Evolutionary conservation across 2,888 invertebrate species (phyloP).

Genomic region (Aphrophora alni): DNA sequence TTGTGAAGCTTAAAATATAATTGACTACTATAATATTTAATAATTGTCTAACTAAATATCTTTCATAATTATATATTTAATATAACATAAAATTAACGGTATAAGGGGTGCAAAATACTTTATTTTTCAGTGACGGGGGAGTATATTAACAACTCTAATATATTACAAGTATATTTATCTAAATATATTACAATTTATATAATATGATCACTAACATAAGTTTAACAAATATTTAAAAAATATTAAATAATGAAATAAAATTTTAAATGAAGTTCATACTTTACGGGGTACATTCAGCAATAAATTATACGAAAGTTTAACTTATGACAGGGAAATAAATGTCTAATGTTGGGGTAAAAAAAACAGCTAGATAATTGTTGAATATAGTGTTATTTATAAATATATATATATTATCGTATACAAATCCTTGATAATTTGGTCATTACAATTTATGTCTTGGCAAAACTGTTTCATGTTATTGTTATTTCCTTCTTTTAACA

Average conservation of each 20-base stretch:
- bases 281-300: neutral
- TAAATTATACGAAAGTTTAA: neutral
- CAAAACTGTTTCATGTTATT: too few relatives aligned
- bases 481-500: too few relatives aligned
- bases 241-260: neutral
- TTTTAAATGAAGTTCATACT: neutral
- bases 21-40: neutral
- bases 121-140: neutral
- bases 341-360: too few relatives aligned
- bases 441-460: too few relatives aligned
- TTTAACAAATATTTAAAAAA: neutral
- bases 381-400: too few relatives aligned
- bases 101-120: neutral
- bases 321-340: too few relatives aligned
- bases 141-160: neutral
- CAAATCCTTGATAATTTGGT: too few relatives aligned
- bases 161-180: neutral
- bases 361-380: too few relatives aligned
- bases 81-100: neutral
- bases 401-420: too few relatives aligned
- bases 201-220: neutral
- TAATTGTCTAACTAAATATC: neutral
- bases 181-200: slow-evolving; percentile 1
- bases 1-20: neutral
- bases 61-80: neutral